These are phyloP conservation scores for Cichladusa arquata DNA, from an alignment of 2,113 vertebrate genomes.

Conservation along the genomic window DNA sequence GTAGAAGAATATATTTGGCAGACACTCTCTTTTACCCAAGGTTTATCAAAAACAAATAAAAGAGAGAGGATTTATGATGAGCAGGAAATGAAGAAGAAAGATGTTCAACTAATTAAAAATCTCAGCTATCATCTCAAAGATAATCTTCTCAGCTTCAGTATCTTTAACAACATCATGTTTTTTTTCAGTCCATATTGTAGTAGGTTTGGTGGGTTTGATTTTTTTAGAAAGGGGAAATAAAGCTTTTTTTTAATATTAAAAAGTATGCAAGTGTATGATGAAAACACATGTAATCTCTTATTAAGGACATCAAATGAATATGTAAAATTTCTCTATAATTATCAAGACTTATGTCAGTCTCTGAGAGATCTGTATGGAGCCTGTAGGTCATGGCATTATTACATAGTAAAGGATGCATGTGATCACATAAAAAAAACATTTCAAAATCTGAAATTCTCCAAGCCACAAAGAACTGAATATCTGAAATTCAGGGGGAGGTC, in stretches of 20 bases:
- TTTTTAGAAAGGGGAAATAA: neutral
- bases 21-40: neutral
- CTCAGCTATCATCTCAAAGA: neutral
- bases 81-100: neutral
- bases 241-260: neutral
- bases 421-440: neutral
- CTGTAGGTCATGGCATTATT: neutral
- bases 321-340: neutral
- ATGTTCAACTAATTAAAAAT: neutral
- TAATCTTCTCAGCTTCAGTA: neutral
- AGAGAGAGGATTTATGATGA: neutral
- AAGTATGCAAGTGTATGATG: neutral
- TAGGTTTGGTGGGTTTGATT: accelerated
- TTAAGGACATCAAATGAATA: neutral
- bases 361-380: neutral
- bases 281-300: neutral
- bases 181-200: neutral
- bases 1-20: neutral
- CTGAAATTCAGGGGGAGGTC: neutral
- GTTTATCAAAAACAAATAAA: neutral
- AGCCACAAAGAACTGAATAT: neutral
- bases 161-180: neutral
- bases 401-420: neutral
- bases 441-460: neutral
- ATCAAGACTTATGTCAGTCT: neutral